phyloP scores from a whole-genome alignment of 1,140 invertebrate genomes.

The Polypedilum vanderplanki region DNA sequence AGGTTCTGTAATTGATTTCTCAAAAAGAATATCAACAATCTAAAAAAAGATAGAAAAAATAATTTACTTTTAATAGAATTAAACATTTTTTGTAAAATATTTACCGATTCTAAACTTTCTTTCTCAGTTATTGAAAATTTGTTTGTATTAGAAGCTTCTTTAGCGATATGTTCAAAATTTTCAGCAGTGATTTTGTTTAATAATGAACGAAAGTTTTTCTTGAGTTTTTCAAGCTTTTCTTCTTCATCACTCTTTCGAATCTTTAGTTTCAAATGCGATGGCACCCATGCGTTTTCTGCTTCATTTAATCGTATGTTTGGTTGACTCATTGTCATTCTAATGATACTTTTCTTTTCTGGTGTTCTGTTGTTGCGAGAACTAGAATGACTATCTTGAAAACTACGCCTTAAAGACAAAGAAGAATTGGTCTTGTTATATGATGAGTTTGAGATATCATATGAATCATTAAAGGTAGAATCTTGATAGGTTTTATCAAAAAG shows the following conservation, averaged over 20 bases:
- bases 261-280: slow-evolving; percentile 50
- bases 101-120: slow-evolving; percentile 59
- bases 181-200: slow-evolving; percentile 93
- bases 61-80: no score
- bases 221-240: slow-evolving; percentile 56
- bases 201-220: slow-evolving; percentile 78
- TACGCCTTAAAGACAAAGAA: not conserved
- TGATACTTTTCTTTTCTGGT: not conserved
- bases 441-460: not conserved
- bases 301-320: slow-evolving; percentile 80
- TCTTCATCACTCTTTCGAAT: slow-evolving; percentile 50
- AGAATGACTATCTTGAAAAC: not conserved
- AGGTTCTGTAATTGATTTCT: slow-evolving; percentile 92
- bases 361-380: not conserved
- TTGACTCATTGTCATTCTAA: not conserved
- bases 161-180: slow-evolving; percentile 74
- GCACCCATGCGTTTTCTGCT: slow-evolving; percentile 86
- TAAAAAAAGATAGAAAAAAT: not conserved
- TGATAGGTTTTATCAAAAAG: not conserved
- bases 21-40: slow-evolving; percentile 75
- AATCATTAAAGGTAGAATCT: not conserved
- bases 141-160: slow-evolving; percentile 57
- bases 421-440: not conserved
- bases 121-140: slow-evolving; percentile 69
- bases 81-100: not conserved